Evolutionary conservation across 2,797 vertebrate species (phyloP).

Genomic region (Podarcis lilfordi): DNA sequence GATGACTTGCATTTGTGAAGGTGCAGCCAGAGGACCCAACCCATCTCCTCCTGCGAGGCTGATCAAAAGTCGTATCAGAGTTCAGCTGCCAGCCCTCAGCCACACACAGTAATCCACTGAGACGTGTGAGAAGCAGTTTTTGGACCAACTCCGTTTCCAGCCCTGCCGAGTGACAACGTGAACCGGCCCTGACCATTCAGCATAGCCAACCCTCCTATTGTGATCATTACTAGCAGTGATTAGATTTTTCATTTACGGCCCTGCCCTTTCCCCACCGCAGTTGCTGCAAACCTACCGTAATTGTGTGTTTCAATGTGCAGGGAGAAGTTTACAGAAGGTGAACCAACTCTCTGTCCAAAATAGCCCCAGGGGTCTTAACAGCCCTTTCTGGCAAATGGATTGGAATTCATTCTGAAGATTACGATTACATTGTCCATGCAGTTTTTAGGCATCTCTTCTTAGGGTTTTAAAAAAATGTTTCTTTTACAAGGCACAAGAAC

Average conservation of each 20-base stretch:
- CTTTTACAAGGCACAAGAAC: slow-evolving; percentile 92
- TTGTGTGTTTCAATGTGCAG: slow-evolving; percentile 32
- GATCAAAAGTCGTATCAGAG: not conserved
- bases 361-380: slow-evolving; percentile 48
- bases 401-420: slow-evolving; percentile 73
- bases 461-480: slow-evolving; percentile 74
- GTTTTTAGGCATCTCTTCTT: slow-evolving; percentile 78
- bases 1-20: not conserved
- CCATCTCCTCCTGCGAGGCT: too few species aligned
- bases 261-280: not conserved
- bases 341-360: slow-evolving; percentile 48
- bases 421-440: slow-evolving; percentile 73
- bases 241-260: slow-evolving; percentile 33
- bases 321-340: slow-evolving; percentile 41
- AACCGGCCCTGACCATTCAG: not conserved
- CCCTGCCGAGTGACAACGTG: not conserved
- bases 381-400: slow-evolving; percentile 60
- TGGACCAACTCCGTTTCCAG: not conserved
- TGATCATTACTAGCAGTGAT: slow-evolving; percentile 37
- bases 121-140: too few species aligned
- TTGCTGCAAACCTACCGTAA: slow-evolving; percentile 35
- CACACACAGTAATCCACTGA: not conserved
- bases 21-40: not conserved
- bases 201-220: not conserved
- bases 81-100: not conserved